A percentile compares a stretch with the other conserved stretches of the same genome.
Conservation (phyloP, 2,797 vertebrate species). For the Trachops cirrhosus region DNA sequence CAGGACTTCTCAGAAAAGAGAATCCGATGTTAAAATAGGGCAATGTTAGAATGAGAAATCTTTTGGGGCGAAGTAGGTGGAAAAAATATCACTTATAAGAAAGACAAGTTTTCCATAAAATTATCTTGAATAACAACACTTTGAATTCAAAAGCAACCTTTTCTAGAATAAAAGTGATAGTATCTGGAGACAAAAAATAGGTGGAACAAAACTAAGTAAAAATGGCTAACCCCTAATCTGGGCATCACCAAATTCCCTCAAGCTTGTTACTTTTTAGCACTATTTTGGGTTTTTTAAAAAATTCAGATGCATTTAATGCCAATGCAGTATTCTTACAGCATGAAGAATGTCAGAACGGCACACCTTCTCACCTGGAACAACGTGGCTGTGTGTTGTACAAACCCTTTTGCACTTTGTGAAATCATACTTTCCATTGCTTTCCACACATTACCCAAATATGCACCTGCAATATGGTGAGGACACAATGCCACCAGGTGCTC, state of each 20-base stretch:
- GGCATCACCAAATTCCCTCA: neutral
- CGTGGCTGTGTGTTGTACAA: neutral
- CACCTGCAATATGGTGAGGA: neutral
- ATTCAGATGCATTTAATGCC: neutral
- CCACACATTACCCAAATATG: neutral
- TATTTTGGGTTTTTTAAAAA: neutral
- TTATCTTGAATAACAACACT: constrained; percentile 1
- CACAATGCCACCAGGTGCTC: neutral
- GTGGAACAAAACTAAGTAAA: constrained; percentile 11
- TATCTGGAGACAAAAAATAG: neutral
- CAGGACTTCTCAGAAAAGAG: neutral
- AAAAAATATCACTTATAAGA: neutral
- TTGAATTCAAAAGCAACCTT: constrained; percentile 20
- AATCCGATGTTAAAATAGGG: neutral
- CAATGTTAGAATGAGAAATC: neutral
- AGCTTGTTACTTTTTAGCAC: constrained; percentile 1
- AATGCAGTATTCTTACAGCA: neutral
- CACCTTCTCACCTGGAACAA: neutral
- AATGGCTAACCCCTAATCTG: neutral
- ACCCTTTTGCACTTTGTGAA: neutral
- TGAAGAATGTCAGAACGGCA: neutral
- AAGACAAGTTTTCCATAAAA: neutral
- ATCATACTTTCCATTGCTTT: neutral
- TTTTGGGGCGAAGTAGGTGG: neutral
- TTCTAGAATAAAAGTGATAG: neutral